Conservation (phyloP, 1,140 invertebrate genomes). For the Aporrectodea caliginosa region DNA sequence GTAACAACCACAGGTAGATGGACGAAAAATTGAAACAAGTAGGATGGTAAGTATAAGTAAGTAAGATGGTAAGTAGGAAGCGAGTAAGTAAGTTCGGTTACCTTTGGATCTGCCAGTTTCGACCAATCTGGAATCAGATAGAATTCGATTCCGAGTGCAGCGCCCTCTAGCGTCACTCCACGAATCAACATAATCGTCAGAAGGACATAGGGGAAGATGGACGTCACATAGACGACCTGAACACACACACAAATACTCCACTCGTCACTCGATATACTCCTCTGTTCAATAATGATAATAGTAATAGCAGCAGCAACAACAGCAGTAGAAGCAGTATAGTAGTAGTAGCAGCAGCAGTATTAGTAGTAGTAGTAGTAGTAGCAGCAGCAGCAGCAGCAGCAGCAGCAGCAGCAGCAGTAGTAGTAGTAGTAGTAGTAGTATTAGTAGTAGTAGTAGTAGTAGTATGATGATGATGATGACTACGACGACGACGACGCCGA, state of each 20-base stretch:
- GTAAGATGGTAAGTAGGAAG: slow-evolving; percentile 6
- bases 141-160: slow-evolving; percentile 31
- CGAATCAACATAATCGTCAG: slow-evolving; percentile 32
- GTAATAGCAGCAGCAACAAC: neutral
- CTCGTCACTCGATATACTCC: neutral
- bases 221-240: slow-evolving; percentile 33
- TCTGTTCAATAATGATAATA: neutral
- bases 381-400: neutral
- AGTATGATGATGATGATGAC: neutral
- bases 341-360: neutral
- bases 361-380: neutral
- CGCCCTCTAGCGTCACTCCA: slow-evolving; percentile 26
- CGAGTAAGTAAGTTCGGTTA: too few relatives aligned
- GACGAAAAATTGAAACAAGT: neutral
- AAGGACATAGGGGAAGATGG: slow-evolving; percentile 33
- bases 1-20: neutral
- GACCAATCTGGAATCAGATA: slow-evolving; percentile 39
- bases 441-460: neutral
- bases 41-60: neutral
- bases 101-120: slow-evolving; percentile 41
- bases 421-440: slow-evolving; percentile 3
- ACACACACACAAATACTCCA: neutral
- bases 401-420: slow-evolving; percentile 2
- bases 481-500: neutral
- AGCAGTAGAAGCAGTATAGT: neutral